These are phyloP conservation scores for Malurus cyaneus DNA, from an alignment of 2,113 vertebrate species.

Conservation along the genomic window DNA sequence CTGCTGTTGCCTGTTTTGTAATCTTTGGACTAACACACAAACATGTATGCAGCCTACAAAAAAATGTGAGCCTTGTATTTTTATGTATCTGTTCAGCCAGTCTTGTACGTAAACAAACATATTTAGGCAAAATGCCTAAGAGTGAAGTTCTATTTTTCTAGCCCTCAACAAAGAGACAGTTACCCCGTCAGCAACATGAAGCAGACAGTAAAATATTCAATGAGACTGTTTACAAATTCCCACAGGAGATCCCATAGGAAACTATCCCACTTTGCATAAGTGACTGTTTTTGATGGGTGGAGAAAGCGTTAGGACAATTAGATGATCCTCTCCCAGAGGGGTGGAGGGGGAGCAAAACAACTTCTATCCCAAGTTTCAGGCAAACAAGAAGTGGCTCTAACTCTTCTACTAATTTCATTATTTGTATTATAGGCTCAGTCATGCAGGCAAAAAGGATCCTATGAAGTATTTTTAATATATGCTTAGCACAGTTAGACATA, in stretches of 20 bases:
- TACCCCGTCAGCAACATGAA: not conserved
- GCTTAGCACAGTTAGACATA: not conserved
- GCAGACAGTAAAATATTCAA: not conserved
- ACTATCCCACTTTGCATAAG: constrained; percentile 13
- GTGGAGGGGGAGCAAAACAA: not conserved
- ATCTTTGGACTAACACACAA: not conserved
- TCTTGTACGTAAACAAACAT: not conserved
- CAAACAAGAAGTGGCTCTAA: not conserved
- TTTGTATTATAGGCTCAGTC: constrained; percentile 31
- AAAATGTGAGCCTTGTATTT: not conserved
- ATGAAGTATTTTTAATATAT: constrained; percentile 40
- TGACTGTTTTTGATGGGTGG: constrained; percentile 5
- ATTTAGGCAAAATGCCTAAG: not conserved
- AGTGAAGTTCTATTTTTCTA: not conserved
- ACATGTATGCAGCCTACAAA: not conserved
- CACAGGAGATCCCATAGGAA: constrained; percentile 52
- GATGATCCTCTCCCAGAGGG: not conserved
- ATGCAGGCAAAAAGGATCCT: constrained; percentile 16
- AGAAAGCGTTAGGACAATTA: constrained; percentile 26
- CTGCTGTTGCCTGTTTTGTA: not conserved
- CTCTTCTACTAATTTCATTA: not conserved
- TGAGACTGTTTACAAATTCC: not conserved
- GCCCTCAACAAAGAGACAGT: constrained; percentile 19
- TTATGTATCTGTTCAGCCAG: not conserved
- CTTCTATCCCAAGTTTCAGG: not conserved